Evolutionary conservation across 2,797 vertebrate genomes (phyloP), one percentile per base, ranked within the genome.

Genomic region (Streptopelia turtur): DNA sequence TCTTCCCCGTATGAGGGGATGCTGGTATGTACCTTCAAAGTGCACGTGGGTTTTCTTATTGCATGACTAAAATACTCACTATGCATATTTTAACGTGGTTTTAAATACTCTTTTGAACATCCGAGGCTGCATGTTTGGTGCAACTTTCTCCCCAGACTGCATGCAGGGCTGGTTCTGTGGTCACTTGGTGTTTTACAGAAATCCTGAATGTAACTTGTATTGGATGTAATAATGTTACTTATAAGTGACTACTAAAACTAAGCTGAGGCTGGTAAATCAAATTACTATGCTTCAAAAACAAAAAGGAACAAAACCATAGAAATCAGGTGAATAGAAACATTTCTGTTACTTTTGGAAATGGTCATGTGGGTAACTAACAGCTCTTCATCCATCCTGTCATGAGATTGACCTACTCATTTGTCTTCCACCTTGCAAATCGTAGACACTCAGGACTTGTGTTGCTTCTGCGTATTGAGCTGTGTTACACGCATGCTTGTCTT

Each of bases 1-100:
- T 99, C 99, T 94, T 98, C 99, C 98, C 99, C 99, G 97, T 98
- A 98, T 92, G 99, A 99, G 98, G 99, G 99, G 98, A 98, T 98
- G 97, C 98, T 98, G 99, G 99, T 99, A 99, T 89, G 99, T 99
- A 99, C 98, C 30, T 84, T 70, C 47, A 64, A 24, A n/a, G 35
- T 94, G 96, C 97, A 96, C 95, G 97, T 53, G 55, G 60, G 56
- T 39, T 59, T 55, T 56, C 71, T 79, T 61, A 21, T 9, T 93
- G 95, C 97, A 97, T 97, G 97, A 91, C 92, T 85, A 76, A 93
- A 92, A 71, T 80, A 93, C 87, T 94, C 28, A 53, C 22, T 52
- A 41, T 43, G 16, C 4, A 2, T 31, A 14, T 56, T 56, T 35
- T 68, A 60, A 77, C 72, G 27, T 53, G 27, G 76, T 60, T 80